These are phyloP conservation scores for Cheilosia urbana DNA, from an alignment of 2,888 invertebrate species.

Conservation along the genomic window DNA sequence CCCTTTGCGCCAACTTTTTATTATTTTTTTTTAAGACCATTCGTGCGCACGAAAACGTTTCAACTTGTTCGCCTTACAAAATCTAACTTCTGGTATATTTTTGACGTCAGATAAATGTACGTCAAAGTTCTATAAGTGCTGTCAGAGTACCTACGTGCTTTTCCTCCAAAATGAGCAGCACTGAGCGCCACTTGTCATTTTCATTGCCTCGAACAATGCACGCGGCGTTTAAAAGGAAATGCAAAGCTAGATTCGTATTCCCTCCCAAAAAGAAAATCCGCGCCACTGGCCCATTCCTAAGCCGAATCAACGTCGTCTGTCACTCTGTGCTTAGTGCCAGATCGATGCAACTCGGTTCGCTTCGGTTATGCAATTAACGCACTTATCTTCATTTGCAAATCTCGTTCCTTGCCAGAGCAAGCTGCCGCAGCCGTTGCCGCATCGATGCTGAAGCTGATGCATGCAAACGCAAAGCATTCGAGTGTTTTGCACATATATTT, in stretches of 20 bases:
- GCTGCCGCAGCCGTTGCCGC: neutral
- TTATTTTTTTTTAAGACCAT: no score
- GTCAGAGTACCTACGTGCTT: no score
- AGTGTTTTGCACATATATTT: neutral
- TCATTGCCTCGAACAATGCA: no score
- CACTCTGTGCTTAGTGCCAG: conserved; percentile 53
- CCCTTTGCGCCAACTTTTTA: no score
- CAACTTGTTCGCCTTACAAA: no score
- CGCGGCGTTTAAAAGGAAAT: no score
- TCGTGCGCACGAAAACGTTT: no score
- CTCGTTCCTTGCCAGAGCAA: conserved; percentile 33
- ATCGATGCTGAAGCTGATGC: neutral
- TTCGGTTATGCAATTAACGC: conserved; percentile 74
- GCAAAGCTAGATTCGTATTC: neutral
- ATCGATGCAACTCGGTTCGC: conserved; percentile 69
- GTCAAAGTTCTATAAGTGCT: no score
- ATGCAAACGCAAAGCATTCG: conserved; percentile 10
- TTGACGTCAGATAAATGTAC: no score
- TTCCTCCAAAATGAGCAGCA: no score
- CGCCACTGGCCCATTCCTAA: neutral
- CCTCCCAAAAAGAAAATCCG: neutral
- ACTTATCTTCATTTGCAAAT: conserved; percentile 71
- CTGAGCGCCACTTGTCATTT: no score
- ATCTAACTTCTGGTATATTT: no score
- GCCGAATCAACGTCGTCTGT: conserved; percentile 24